Evolutionary conservation across 2,797 vertebrate genomes (phyloP), one percentile per base, ranked within the genome.

Genomic region (Stomatorhinus walkeri): DNA sequence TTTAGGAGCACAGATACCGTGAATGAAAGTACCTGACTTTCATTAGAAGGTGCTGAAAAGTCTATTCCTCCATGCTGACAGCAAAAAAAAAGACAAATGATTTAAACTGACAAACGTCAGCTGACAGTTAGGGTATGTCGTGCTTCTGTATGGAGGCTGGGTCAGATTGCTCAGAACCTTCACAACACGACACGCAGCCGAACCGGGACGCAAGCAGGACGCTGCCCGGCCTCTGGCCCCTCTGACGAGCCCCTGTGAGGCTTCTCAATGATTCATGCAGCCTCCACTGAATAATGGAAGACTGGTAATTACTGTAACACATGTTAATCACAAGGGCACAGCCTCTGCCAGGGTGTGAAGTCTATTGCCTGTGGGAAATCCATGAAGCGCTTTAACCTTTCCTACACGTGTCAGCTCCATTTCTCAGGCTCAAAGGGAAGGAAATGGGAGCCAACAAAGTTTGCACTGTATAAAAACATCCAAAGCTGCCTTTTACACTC

Each of bases 241-340:
- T 90, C 90, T 92, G 90, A 85, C 91, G 90, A 91, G 94, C 91
- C 92, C 90, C 51, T 92, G 92, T 92, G 90, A 89, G 92, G 93
- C 93, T 90, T 87, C 40, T 96, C 93, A 95, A 95, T 96, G 92
- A 95, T 96, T 95, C 91, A 95, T 93, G n/a, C 32, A 32, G 8
- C 61, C 87, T 89, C 90, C 91, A 90, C 91, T 93, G 93, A 95
- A 95, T 95, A 94, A 95, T 94, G 91, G 95, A 95, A 94, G 92
- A 91, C 52, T 61, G 93, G 91, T 92, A 94, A 95, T 95, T 94
- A 95, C 93, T 94, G 91, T 89, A 88, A 93, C 88, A 89, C 91
- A 93, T 94, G 91, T 91, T 93, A 93, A 95, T 94, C 28, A 61
- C n/a, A 90, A 93, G 90, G 14, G n/a, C 19, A n/a, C 12, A 93